Evolutionary conservation across 1,140 invertebrate genomes (phyloP).

Genomic region (Apis cerana): DNA sequence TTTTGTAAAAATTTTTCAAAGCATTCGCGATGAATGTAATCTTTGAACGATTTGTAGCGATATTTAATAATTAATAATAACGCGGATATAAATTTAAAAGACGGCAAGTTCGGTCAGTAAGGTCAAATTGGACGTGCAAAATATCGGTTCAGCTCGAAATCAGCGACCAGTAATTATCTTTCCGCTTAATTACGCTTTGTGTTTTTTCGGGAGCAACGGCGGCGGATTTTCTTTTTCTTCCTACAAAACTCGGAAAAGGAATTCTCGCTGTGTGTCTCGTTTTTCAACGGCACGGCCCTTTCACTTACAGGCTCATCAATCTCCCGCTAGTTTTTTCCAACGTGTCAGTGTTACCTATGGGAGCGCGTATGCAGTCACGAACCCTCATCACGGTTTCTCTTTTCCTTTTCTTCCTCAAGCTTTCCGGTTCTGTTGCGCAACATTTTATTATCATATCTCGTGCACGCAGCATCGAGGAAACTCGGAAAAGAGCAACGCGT

Average conservation of each 20-base stretch:
- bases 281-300: constrained; percentile 56
- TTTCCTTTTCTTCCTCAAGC: constrained; percentile 52
- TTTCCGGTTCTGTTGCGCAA: constrained; percentile 61
- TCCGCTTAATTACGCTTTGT: constrained; percentile 52
- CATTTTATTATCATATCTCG: constrained; percentile 57
- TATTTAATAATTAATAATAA: neutral
- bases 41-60: too few species aligned
- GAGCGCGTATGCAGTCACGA: constrained; percentile 34
- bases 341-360: constrained; percentile 36
- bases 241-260: constrained; percentile 38
- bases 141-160: constrained; percentile 33
- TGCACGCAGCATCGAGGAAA: constrained; percentile 7
- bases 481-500: constrained; percentile 20
- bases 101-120: neutral
- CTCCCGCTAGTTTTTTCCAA: constrained; percentile 56
- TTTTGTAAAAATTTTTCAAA: too few species aligned
- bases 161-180: constrained; percentile 54
- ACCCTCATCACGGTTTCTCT: constrained; percentile 56
- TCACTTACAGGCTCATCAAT: constrained; percentile 65
- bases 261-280: constrained; percentile 55
- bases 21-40: too few species aligned
- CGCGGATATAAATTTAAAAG: neutral
- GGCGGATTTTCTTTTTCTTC: neutral
- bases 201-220: constrained; percentile 3
- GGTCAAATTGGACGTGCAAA: constrained; percentile 1